Evolutionary conservation across 2,888 invertebrate genomes (phyloP), one percentile per base, ranked within the genome.

Genomic region (Steinernema carpocapsae): DNA sequence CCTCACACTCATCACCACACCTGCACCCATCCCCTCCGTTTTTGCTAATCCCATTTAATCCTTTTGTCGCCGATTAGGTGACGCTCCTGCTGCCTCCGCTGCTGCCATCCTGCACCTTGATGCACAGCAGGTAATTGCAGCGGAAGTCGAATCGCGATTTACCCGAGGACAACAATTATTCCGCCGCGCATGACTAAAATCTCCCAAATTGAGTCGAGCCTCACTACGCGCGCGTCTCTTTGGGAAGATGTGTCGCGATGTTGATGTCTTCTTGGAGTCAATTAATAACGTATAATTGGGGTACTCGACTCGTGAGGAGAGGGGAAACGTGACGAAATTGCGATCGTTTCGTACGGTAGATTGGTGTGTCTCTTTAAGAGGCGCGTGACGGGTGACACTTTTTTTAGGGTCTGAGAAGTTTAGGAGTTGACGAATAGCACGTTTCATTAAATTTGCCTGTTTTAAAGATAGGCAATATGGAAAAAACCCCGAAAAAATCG

Each of bases 31-130:
- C 37, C 37, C 37, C 64, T 17, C 1, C 32, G 64, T 64, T 64
- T 64, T 64, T 64, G 64, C 37, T 64, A 64, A 64, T 64, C 64
- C 64, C 64, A 64, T 64, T 64, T 64, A 64, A 64, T 64, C 64
- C 64, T 64, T 64, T 64, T 64, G 64, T 64, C 64, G 64, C 64
- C 64, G 64, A 64, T 64, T 37, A 37, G 37, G 37, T 6, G 37
- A 37, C 37, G 3, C 37, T 6, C 37, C 4, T 10, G 3, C 37
- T 37, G 4, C 37, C 3, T 10, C 37, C 4, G 3, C 37, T 37
- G 3, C 37, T 37, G 37, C 37, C 37, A 6, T 10, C 10, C 10
- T 37, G 37, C 37, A 37, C 37, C 37, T 37, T 37, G 4, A 37
- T 10, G 37, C 37, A 3, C 37, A 24, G 24, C 52, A 26, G 64